These are phyloP conservation scores for Brenthis hecate DNA, from an alignment of 2,888 invertebrate genomes.

Conservation along the genomic window DNA sequence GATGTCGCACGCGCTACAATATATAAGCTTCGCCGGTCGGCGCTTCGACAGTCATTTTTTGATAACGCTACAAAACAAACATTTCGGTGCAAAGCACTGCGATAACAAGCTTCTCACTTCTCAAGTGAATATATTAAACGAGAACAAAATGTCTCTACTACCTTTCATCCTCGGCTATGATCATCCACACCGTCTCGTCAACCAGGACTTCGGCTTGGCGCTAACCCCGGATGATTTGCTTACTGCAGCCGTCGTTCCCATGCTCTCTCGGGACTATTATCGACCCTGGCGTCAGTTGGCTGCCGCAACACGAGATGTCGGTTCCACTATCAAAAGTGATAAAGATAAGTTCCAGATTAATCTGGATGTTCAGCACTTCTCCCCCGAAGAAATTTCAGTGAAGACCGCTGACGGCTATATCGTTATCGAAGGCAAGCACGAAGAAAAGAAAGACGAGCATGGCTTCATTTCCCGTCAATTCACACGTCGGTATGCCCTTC, in stretches of 20 bases:
- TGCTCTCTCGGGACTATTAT: constrained; percentile 58
- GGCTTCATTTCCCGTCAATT: constrained; percentile 88
- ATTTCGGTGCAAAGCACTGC: constrained; percentile 35
- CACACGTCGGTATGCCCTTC: constrained; percentile 86
- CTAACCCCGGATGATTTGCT: constrained; percentile 68
- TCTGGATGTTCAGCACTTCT: constrained; percentile 88
- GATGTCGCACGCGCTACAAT: constrained; percentile 48
- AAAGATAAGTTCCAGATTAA: constrained; percentile 83
- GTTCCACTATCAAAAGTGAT: constrained; percentile 73
- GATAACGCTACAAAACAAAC: constrained; percentile 38
- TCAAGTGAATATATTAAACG: background rate
- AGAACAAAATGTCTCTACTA: constrained; percentile 51
- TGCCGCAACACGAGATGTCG: constrained; percentile 66
- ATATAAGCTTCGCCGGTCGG: constrained; percentile 53
- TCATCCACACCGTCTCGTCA: constrained; percentile 59
- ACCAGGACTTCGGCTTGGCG: constrained; percentile 72
- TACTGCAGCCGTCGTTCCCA: constrained; percentile 51
- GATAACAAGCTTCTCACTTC: background rate
- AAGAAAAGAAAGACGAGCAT: constrained; percentile 87
- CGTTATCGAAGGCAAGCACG: constrained; percentile 88
- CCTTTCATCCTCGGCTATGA: constrained; percentile 53
- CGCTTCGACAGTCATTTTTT: constrained; percentile 40
- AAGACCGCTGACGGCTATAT: constrained; percentile 86
- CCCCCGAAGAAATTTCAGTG: constrained; percentile 87
- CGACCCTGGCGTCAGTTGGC: constrained; percentile 64